phyloP scores from a whole-genome alignment of 2,113 vertebrate genomes.

The Odocoileus hemionus region DNA sequence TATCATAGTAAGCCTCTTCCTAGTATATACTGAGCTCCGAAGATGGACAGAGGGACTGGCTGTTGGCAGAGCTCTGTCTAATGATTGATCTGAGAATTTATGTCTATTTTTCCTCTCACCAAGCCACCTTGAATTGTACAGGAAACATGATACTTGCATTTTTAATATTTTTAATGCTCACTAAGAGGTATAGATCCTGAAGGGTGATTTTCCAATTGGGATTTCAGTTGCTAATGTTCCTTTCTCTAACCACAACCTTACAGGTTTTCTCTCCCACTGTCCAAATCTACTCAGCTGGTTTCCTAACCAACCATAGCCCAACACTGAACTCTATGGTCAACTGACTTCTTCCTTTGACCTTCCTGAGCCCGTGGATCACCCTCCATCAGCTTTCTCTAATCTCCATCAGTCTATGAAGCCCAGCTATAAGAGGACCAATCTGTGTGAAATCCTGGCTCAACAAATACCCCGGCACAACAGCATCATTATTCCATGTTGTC shows the following conservation, averaged over 20 bases:
- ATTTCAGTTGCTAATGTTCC: background rate
- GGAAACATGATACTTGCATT: background rate
- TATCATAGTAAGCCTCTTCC: background rate
- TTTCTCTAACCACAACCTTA: background rate
- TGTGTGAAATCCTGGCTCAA: background rate
- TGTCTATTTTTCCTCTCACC: background rate
- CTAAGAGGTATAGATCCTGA: background rate
- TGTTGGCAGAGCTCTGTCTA: background rate
- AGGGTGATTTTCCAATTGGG: background rate
- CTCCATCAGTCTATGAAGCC: background rate
- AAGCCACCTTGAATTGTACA: background rate
- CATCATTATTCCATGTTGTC: background rate
- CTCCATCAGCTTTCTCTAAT: background rate
- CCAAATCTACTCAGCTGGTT: background rate
- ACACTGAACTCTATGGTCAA: background rate
- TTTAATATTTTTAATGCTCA: background rate
- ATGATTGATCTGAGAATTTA: background rate
- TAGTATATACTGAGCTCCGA: background rate
- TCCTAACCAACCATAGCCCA: background rate
- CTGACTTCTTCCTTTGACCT: background rate
- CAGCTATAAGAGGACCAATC: background rate
- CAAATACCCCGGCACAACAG: background rate
- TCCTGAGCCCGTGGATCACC: background rate
- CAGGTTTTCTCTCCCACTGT: background rate
- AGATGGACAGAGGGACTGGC: background rate